A percentile compares a stretch with the other conserved stretches of the same genome.
Conservation (phyloP, 2,797 vertebrate species). For the Loris lydekkerianus region DNA sequence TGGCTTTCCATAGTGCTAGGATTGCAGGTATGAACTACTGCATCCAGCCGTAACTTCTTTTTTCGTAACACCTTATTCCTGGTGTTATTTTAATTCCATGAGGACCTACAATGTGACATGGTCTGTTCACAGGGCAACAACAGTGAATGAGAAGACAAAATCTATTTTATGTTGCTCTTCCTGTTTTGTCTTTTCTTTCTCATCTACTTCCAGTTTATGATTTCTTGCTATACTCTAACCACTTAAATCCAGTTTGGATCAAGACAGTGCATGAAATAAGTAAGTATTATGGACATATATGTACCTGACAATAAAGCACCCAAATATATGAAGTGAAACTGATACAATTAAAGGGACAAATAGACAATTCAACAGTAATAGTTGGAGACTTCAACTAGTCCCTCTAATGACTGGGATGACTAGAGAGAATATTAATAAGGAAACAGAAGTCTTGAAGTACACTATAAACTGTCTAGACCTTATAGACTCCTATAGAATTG, state of each 20-base stretch:
- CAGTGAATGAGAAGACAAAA: not conserved
- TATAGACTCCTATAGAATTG: not conserved
- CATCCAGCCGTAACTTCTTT: not conserved
- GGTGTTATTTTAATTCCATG: not conserved
- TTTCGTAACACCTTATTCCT: constrained; percentile 9
- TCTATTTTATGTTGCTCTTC: not conserved
- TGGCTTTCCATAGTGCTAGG: too few relatives aligned
- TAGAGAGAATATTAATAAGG: not conserved
- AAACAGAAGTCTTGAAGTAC: not conserved
- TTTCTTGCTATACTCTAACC: not conserved
- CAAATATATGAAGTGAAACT: constrained; percentile 8
- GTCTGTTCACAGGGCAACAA: not conserved
- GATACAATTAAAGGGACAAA: not conserved
- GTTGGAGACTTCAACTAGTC: not conserved
- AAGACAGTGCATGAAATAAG: constrained; percentile 31
- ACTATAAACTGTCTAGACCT: not conserved
- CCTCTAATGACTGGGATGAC: not conserved
- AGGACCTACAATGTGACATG: not conserved
- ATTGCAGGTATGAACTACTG: too few relatives aligned
- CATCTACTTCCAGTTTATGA: not conserved
- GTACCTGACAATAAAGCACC: not conserved
- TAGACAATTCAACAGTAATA: not conserved
- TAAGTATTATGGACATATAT: not conserved
- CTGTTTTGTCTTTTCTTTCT: constrained; percentile 37
- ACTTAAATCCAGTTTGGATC: constrained; percentile 3